Evolutionary conservation across 1,140 invertebrate genomes (phyloP).

Genomic region (Berghia stephanieae): DNA sequence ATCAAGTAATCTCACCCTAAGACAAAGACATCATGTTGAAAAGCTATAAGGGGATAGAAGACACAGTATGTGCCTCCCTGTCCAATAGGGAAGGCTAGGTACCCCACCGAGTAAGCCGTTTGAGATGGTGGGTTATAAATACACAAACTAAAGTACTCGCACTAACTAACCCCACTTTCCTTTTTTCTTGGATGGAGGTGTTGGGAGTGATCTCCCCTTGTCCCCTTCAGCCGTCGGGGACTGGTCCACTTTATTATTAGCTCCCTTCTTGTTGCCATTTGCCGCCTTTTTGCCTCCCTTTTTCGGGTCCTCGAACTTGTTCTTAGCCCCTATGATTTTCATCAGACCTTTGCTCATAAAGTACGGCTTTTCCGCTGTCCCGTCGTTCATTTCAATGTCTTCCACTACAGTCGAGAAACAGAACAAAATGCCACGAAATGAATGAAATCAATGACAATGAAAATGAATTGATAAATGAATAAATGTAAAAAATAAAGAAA

Average conservation of each 20-base stretch:
- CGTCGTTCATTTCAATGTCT: constrained; percentile 70
- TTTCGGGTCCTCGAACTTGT: constrained; percentile 14
- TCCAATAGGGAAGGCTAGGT: too few species aligned
- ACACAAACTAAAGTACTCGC: too few species aligned
- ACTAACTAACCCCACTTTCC: too few species aligned
- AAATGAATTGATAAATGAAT: background rate
- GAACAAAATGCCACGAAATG: background rate
- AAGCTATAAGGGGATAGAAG: too few species aligned
- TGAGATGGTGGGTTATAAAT: too few species aligned
- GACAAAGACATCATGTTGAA: too few species aligned
- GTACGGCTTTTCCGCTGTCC: constrained; percentile 87
- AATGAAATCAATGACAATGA: background rate
- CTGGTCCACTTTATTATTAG: too few species aligned
- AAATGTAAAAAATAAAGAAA: background rate
- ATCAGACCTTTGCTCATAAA: constrained; percentile 91
- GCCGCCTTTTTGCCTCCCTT: background rate
- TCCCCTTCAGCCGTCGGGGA: too few species aligned
- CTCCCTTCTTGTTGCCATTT: background rate
- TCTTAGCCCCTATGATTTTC: constrained; percentile 71
- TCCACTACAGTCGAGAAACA: constrained; percentile 27
- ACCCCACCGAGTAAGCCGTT: too few species aligned
- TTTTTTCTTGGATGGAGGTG: too few species aligned
- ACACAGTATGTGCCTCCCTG: too few species aligned
- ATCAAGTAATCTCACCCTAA: too few species aligned
- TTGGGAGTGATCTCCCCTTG: constrained; percentile 11